phyloP scores from a whole-genome alignment of 2,888 invertebrate genomes.

The Rotaria sp. region DNA sequence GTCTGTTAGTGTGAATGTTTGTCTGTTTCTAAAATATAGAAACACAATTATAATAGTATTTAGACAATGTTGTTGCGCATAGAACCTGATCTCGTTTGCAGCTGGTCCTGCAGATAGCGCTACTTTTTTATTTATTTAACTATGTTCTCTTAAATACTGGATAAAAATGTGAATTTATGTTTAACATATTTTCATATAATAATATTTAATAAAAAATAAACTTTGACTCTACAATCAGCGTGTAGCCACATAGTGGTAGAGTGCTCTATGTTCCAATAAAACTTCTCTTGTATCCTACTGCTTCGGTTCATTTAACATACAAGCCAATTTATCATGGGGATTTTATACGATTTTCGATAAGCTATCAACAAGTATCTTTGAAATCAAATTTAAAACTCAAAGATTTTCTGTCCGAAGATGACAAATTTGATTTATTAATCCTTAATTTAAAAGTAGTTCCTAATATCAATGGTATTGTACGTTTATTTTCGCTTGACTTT shows the following conservation, averaged over 20 bases:
- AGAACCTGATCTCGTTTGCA: too few relatives aligned
- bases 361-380: neutral
- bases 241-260: too few relatives aligned
- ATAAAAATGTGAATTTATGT: too few relatives aligned
- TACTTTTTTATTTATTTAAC: too few relatives aligned
- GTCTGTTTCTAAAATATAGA: neutral
- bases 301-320: neutral
- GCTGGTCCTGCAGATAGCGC: too few relatives aligned
- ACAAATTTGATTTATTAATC: neutral
- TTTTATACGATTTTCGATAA: neutral
- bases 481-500: neutral
- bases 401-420: neutral
- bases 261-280: too few relatives aligned
- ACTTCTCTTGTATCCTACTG: too few relatives aligned
- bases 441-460: slow-evolving; percentile 9
- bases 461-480: neutral
- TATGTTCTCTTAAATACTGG: too few relatives aligned
- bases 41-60: too few relatives aligned
- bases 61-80: too few relatives aligned
- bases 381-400: neutral
- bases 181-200: neutral
- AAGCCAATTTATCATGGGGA: neutral
- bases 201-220: neutral
- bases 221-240: neutral
- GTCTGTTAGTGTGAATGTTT: neutral